Evolutionary conservation across 1,140 invertebrate species (phyloP).

Genomic region (Drosophila funebris): DNA sequence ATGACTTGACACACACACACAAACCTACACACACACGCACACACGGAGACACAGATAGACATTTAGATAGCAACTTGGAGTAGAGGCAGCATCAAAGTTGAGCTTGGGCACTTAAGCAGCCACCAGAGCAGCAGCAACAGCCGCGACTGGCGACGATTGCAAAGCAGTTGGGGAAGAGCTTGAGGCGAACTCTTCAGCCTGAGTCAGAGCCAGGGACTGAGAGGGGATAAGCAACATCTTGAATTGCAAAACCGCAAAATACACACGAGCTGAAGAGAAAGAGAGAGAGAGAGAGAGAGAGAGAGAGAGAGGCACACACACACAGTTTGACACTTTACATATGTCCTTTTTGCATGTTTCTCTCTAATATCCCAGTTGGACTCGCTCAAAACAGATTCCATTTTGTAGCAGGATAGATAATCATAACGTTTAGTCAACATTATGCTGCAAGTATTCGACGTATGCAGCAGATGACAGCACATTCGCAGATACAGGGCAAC

Average conservation of each 20-base stretch:
- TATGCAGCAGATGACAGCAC: background rate
- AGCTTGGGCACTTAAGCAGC: constrained; percentile 53
- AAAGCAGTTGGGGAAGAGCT: background rate
- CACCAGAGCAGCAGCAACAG: constrained; percentile 46
- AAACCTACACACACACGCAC: background rate
- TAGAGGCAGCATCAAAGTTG: constrained; percentile 44
- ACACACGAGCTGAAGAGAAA: constrained; percentile 28
- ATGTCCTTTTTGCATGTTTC: constrained; percentile 65
- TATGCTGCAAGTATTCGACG: background rate
- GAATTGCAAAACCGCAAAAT: constrained; percentile 74
- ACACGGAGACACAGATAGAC: constrained; percentile 7
- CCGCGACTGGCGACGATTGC: constrained; percentile 17
- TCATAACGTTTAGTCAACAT: background rate
- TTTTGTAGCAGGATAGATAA: background rate
- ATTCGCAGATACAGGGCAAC: background rate
- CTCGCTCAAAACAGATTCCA: background rate
- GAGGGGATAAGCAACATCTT: constrained; percentile 46
- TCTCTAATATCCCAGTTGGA: constrained; percentile 6
- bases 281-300: constrained; percentile 11
- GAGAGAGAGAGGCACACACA: constrained; percentile 23
- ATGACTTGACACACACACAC: constrained; percentile 24
- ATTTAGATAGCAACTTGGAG: constrained; percentile 27
- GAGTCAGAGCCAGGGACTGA: background rate
- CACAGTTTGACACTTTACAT: constrained; percentile 63
- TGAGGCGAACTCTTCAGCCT: constrained; percentile 1